These are phyloP conservation scores for Hydriomena furcata DNA, from an alignment of 2,888 invertebrate species.

Conservation along the genomic window DNA sequence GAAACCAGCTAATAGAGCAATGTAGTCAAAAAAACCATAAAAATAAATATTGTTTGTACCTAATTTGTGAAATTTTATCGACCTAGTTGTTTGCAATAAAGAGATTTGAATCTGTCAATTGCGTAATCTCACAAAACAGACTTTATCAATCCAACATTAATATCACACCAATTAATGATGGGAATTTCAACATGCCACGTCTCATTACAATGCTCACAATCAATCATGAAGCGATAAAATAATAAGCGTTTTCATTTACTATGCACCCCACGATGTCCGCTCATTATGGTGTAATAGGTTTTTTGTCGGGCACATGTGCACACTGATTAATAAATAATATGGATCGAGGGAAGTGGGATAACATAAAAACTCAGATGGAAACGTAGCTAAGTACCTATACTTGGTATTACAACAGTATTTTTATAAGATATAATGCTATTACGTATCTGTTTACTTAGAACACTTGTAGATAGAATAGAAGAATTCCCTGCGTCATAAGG, in stretches of 20 bases:
- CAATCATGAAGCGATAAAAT: slow-evolving; percentile 70
- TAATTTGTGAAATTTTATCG: no score
- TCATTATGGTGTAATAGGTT: slow-evolving; percentile 63
- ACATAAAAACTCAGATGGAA: slow-evolving; percentile 11
- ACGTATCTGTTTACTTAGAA: no score
- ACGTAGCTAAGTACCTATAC: not conserved
- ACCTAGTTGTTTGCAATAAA: no score
- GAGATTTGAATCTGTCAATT: no score
- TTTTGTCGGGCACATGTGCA: slow-evolving; percentile 68
- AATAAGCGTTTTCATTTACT: slow-evolving; percentile 69
- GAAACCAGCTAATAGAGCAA: no score
- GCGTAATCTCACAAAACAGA: not conserved
- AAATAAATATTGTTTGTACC: no score
- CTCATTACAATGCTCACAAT: slow-evolving; percentile 59
- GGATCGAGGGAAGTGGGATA: slow-evolving; percentile 21
- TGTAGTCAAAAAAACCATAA: no score
- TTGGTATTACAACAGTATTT: not conserved
- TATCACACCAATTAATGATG: slow-evolving; percentile 38
- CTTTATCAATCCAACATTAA: slow-evolving; percentile 37
- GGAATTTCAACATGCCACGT: slow-evolving; percentile 46
- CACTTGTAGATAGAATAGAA: no score
- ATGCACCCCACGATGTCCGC: slow-evolving; percentile 65
- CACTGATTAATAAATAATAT: slow-evolving; percentile 26
- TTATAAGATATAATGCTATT: no score
- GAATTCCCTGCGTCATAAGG: no score